These are phyloP conservation scores for Cistogaster globosa DNA, from an alignment of 2,888 invertebrate genomes.

Conservation along the genomic window DNA sequence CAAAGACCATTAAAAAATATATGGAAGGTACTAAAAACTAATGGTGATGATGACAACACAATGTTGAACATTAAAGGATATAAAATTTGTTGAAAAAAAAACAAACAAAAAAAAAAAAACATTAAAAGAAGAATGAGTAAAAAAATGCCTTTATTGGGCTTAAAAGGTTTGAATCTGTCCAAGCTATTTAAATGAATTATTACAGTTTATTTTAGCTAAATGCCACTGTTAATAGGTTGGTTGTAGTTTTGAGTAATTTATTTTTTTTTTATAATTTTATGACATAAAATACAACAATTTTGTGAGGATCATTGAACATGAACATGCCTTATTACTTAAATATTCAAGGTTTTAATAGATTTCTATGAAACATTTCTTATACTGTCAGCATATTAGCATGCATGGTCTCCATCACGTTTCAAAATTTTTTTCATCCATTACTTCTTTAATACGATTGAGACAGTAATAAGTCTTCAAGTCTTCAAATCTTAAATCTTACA, in stretches of 20 bases:
- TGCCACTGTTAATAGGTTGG: not conserved
- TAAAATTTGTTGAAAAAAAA: not conserved
- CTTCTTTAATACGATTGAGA: too few relatives aligned
- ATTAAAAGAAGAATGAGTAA: not conserved
- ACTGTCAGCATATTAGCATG: too few relatives aligned
- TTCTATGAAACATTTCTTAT: too few relatives aligned
- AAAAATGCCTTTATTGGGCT: slow-evolving; percentile 32
- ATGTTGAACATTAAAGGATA: slow-evolving; percentile 46
- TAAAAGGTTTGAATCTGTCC: slow-evolving; percentile 46
- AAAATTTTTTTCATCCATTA: too few relatives aligned
- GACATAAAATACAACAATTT: too few relatives aligned
- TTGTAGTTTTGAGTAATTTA: not conserved
- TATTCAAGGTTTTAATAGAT: too few relatives aligned
- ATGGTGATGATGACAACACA: slow-evolving; percentile 61
- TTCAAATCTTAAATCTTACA: too few relatives aligned
- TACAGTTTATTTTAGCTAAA: not conserved
- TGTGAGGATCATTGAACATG: too few relatives aligned
- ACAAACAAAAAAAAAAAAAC: not conserved
- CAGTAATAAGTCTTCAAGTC: too few relatives aligned
- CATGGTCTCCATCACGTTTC: too few relatives aligned
- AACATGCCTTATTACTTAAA: too few relatives aligned
- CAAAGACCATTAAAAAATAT: slow-evolving; percentile 67
- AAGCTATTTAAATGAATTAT: slow-evolving; percentile 13
- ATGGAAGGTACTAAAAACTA: slow-evolving; percentile 54
- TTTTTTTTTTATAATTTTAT: too few relatives aligned